Conservation (phyloP, 2,113 vertebrate genomes). For the Cyrtonyx montezumae region DNA sequence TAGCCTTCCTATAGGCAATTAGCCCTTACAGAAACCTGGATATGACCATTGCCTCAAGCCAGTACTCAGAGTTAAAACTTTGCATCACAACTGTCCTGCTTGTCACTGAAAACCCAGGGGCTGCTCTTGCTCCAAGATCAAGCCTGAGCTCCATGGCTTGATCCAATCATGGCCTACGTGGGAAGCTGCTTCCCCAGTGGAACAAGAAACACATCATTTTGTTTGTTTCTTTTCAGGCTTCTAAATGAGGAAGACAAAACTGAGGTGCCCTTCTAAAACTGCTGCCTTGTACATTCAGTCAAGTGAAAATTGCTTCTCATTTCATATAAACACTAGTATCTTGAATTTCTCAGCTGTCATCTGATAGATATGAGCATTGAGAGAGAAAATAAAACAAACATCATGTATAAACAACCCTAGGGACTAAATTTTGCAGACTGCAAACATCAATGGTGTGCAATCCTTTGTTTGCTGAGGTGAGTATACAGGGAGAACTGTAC, state of each 20-base stretch:
- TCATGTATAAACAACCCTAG: slow-evolving; percentile 19
- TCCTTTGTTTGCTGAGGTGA: slow-evolving; percentile 61
- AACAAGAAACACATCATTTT: background rate
- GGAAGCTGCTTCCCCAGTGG: background rate
- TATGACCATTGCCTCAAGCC: background rate
- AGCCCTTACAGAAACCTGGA: accelerated
- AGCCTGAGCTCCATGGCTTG: background rate
- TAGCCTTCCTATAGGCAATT: background rate
- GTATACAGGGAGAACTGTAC: background rate
- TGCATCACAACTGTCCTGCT: background rate
- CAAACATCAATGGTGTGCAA: slow-evolving; percentile 8
- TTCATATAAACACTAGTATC: background rate
- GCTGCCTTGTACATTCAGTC: background rate
- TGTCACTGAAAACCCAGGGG: background rate
- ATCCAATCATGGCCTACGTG: background rate
- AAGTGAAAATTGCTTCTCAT: slow-evolving; percentile 10
- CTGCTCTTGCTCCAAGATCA: background rate
- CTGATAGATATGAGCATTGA: slow-evolving; percentile 17
- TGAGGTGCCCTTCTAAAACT: background rate
- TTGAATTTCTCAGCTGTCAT: slow-evolving; percentile 43
- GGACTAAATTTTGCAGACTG: slow-evolving; percentile 28
- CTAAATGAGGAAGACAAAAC: background rate
- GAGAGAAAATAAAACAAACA: slow-evolving; percentile 17
- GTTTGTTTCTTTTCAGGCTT: background rate
- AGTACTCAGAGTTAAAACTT: background rate